Conservation (phyloP, 1,140 invertebrate species). For the Stegodyphus dumicola region DNA sequence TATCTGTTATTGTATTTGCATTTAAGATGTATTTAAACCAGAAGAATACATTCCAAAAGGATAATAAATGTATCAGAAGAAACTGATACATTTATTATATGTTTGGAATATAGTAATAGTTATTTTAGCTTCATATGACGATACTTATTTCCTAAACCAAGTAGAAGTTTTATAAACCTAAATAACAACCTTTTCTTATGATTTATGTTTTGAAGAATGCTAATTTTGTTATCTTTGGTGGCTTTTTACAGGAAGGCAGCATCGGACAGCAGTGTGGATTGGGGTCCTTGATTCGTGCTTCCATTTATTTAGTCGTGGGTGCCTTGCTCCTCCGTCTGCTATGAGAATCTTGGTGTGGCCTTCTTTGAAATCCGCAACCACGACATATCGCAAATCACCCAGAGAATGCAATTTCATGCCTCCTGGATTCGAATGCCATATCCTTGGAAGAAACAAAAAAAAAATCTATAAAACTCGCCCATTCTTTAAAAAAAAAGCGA, state of each 20-base stretch:
- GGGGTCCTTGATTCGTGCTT: slow-evolving; percentile 53
- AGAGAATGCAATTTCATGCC: slow-evolving; percentile 48
- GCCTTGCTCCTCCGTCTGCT: slow-evolving; percentile 59
- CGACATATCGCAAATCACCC: slow-evolving; percentile 54
- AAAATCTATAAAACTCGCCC: slow-evolving; percentile 9
- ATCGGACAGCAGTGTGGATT: slow-evolving; percentile 52
- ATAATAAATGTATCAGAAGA: no score
- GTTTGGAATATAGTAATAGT: no score
- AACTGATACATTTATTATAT: no score
- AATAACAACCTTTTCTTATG: no score
- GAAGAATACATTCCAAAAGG: no score
- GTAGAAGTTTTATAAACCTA: no score
- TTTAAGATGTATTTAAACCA: no score
- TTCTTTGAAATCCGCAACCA: slow-evolving; percentile 35
- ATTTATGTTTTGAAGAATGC: no score
- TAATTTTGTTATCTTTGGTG: no score
- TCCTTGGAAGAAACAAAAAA: slow-evolving; percentile 26
- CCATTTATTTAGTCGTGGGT: slow-evolving; percentile 55
- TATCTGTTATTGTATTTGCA: no score
- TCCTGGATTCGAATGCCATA: slow-evolving; percentile 47
- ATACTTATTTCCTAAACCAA: no score
- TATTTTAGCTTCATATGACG: no score
- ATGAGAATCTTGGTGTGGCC: slow-evolving; percentile 46
- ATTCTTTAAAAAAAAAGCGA: slow-evolving; percentile 19
- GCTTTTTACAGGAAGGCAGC: slow-evolving; percentile 40